Conservation (phyloP, 2,113 vertebrate species). For the Muntiacus reevesi region DNA sequence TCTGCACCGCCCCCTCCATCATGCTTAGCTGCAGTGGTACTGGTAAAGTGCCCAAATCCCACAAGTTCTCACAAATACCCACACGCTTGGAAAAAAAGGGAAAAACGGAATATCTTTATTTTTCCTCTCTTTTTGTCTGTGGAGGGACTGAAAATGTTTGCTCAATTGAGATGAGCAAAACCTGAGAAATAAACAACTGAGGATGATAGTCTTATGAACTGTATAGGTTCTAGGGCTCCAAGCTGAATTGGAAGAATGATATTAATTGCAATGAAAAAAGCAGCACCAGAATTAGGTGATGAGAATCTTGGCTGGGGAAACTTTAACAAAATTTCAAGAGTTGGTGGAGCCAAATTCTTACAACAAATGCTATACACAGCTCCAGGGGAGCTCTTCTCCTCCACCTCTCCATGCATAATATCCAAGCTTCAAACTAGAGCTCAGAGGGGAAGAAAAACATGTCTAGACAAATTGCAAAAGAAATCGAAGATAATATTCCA, state of each 20-base stretch:
- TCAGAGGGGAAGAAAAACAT: conserved; percentile 8
- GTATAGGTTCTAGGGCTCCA: neutral
- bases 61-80: conserved; percentile 15
- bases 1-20: neutral
- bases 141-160: neutral
- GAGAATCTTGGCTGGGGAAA: neutral
- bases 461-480: neutral
- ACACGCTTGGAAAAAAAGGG: neutral
- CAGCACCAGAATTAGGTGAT: neutral
- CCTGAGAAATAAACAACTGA: neutral
- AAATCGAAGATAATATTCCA: neutral
- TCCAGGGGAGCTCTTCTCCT: neutral
- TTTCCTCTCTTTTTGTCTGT: neutral
- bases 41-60: neutral
- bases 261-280: neutral
- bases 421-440: neutral
- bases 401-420: neutral
- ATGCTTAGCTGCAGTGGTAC: neutral
- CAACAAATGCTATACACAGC: neutral
- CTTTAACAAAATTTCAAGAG: neutral
- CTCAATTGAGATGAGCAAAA: neutral
- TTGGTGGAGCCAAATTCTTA: neutral
- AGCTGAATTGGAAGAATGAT: neutral
- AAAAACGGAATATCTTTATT: neutral
- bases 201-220: neutral